These are phyloP conservation scores for Maccullochella peelii DNA, from an alignment of 2,113 vertebrate genomes.

Conservation along the genomic window DNA sequence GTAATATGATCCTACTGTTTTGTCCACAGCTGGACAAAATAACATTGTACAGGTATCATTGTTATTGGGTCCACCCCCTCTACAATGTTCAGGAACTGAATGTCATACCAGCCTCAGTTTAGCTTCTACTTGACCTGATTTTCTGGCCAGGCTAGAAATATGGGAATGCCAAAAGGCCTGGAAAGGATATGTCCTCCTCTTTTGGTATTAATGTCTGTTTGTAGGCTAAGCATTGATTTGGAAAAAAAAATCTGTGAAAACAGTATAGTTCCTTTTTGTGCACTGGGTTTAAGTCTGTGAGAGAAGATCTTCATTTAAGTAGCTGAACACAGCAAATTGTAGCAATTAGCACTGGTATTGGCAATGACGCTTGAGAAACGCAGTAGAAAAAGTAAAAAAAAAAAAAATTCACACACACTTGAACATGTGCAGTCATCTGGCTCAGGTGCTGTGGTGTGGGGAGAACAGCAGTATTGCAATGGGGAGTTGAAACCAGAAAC, in stretches of 20 bases:
- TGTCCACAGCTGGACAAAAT: not conserved
- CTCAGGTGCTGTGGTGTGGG: not conserved
- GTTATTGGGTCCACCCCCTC: not conserved
- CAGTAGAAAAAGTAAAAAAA: no score
- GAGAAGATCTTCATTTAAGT: not conserved
- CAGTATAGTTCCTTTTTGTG: not conserved
- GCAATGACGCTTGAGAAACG: not conserved
- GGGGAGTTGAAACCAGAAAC: not conserved
- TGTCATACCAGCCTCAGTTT: not conserved
- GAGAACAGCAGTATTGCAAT: not conserved
- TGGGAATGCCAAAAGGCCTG: not conserved
- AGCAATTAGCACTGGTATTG: not conserved
- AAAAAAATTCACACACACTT: not conserved
- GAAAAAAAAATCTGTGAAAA: not conserved
- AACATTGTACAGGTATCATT: not conserved
- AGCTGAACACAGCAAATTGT: not conserved
- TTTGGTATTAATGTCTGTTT: not conserved
- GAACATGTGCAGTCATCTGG: not conserved
- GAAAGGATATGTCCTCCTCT: not conserved
- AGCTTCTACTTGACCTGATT: not conserved
- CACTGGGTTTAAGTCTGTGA: not conserved
- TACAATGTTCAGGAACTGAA: constrained; percentile 4
- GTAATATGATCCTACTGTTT: not conserved
- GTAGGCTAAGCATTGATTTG: not conserved
- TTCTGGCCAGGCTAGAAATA: not conserved